Percentiles rank a stretch among this genome's conserved stretches.
Conservation (phyloP, 2,888 invertebrate genomes). For the Sepiola atlantica region DNA sequence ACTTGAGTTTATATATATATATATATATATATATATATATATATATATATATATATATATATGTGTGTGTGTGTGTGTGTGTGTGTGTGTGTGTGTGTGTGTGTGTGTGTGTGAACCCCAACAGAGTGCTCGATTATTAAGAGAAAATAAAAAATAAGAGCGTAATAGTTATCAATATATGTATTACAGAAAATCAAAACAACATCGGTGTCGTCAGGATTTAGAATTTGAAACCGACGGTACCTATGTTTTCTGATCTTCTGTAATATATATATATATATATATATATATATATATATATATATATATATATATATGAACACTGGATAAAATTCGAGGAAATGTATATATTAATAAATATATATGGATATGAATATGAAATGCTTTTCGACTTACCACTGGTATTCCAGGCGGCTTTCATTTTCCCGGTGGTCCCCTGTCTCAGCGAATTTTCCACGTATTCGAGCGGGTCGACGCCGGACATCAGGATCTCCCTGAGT, state of each 20-base stretch:
- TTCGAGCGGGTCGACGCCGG: constrained; percentile 90
- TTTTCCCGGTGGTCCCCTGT: constrained; percentile 82
- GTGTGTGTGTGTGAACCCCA: too few relatives aligned
- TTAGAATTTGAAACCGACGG: too few relatives aligned
- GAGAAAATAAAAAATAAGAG: too few relatives aligned
- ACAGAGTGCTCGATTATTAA: too few relatives aligned
- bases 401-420: constrained; percentile 95
- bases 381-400: constrained; percentile 82
- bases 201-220: too few relatives aligned
- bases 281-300: background rate
- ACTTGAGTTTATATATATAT: background rate
- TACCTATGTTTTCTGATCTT: too few relatives aligned
- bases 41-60: background rate
- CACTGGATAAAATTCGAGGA: too few relatives aligned
- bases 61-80: too few relatives aligned
- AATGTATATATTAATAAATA: background rate
- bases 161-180: too few relatives aligned
- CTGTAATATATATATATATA: background rate
- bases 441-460: constrained; percentile 94
- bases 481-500: constrained; percentile 82
- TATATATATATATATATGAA: background rate
- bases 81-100: background rate
- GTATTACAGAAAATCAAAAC: too few relatives aligned
- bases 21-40: background rate
- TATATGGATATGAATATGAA: background rate